Evolutionary conservation across 2,113 vertebrate species (phyloP).

Genomic region (Syngnathus scovelli): DNA sequence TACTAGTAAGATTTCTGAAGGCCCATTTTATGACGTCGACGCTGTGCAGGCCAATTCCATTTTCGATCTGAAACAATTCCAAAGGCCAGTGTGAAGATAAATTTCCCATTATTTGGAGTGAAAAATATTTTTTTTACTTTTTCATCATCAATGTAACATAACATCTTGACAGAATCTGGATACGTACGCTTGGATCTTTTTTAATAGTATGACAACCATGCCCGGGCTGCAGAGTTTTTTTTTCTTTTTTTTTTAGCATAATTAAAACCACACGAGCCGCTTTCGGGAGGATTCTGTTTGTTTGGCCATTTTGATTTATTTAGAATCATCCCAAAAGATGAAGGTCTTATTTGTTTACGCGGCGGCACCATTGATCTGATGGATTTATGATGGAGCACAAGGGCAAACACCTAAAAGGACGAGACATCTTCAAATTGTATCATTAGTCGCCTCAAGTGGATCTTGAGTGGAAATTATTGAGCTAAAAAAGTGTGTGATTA

Average conservation of each 20-base stretch:
- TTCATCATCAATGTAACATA: background rate
- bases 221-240: background rate
- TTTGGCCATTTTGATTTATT: constrained; percentile 2
- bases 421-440: constrained; percentile 13
- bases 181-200: background rate
- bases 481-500: constrained; percentile 7
- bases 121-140: background rate
- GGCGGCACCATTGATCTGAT: constrained; percentile 2
- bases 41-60: too few relatives aligned
- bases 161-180: background rate
- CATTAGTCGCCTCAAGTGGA: constrained; percentile 14
- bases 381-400: constrained; percentile 9
- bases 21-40: too few relatives aligned
- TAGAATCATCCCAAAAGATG: constrained; percentile 1
- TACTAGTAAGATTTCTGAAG: background rate
- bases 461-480: constrained; percentile 9
- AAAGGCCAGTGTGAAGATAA: background rate
- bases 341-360: constrained; percentile 9
- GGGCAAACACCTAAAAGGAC: constrained; percentile 11
- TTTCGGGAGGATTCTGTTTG: background rate
- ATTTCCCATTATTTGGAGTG: too few relatives aligned
- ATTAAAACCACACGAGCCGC: background rate
- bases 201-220: background rate
- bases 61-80: background rate
- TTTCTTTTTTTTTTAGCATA: background rate